Percentiles rank a stretch among this genome's conserved stretches.
Evolutionary conservation across 2,888 invertebrate species (phyloP).

Genomic region (Standfussiana lucernea): DNA sequence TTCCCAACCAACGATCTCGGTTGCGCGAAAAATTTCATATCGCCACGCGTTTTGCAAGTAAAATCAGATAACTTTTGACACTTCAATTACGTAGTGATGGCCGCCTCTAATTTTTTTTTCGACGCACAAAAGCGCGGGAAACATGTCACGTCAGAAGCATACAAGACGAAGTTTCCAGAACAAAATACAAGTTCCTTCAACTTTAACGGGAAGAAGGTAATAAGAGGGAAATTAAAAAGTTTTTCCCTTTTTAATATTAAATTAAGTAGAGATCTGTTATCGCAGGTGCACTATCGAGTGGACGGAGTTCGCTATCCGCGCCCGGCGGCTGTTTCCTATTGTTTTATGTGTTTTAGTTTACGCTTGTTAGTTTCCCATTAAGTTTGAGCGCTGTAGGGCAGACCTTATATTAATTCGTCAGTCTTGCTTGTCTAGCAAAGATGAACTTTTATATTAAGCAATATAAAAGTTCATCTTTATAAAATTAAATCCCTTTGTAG

Average conservation of each 20-base stretch:
- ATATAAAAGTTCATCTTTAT: too few relatives aligned
- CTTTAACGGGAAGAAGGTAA: slow-evolving; percentile 78
- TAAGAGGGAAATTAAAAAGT: slow-evolving; percentile 85
- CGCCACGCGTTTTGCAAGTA: slow-evolving; percentile 89
- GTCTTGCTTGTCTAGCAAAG: slow-evolving; percentile 73
- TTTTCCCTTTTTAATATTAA: slow-evolving; percentile 83
- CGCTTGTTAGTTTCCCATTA: slow-evolving; percentile 85
- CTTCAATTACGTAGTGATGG: slow-evolving; percentile 90
- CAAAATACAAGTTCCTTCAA: slow-evolving; percentile 83
- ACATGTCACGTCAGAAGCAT: slow-evolving; percentile 86
- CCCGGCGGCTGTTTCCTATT: slow-evolving; percentile 74
- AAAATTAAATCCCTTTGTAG: slow-evolving; percentile 75
- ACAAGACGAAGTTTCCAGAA: slow-evolving; percentile 84
- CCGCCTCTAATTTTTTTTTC: slow-evolving; percentile 84
- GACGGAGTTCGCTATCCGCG: slow-evolving; percentile 64
- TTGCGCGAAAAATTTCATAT: slow-evolving; percentile 89
- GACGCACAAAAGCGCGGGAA: slow-evolving; percentile 77
- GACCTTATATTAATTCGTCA: slow-evolving; percentile 80
- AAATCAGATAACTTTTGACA: slow-evolving; percentile 91
- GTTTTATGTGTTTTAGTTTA: slow-evolving; percentile 84
- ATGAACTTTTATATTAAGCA: slow-evolving; percentile 71
- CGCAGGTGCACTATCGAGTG: slow-evolving; percentile 79
- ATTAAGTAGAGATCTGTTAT: slow-evolving; percentile 77
- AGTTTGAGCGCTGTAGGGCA: slow-evolving; percentile 76
- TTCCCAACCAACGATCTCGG: slow-evolving; percentile 85